These are phyloP conservation scores for Punctoribates punctum DNA, from an alignment of 2,888 invertebrate species.

Conservation along the genomic window DNA sequence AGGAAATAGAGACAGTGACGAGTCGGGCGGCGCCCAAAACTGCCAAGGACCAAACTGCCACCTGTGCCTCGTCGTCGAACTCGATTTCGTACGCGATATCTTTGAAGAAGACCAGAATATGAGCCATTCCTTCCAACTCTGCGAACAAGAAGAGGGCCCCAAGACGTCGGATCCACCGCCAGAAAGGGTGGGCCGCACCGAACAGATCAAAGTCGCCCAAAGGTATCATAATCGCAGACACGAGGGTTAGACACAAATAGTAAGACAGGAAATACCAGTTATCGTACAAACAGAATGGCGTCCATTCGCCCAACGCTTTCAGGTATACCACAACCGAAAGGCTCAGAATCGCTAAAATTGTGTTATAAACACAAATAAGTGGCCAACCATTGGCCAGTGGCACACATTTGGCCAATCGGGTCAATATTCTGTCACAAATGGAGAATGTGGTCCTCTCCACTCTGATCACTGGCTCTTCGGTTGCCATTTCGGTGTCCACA, in stretches of 20 bases:
- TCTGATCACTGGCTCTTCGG: neutral
- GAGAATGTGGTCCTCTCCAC: neutral
- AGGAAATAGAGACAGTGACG: neutral
- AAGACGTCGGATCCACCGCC: neutral
- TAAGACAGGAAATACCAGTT: conserved; percentile 9
- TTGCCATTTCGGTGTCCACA: neutral
- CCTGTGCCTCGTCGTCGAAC: conserved; percentile 15
- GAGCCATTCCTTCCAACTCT: neutral
- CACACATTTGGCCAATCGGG: neutral
- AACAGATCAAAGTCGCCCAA: neutral
- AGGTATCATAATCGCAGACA: neutral
- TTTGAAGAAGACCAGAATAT: neutral
- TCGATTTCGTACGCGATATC: neutral
- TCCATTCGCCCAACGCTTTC: conserved; percentile 24
- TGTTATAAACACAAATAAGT: neutral
- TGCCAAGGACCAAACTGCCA: neutral
- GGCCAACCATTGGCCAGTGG: neutral
- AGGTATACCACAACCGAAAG: neutral
- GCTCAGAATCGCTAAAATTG: neutral
- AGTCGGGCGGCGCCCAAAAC: neutral
- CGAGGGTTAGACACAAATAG: conserved; percentile 1
- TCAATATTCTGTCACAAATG: neutral
- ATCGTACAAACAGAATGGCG: conserved; percentile 40
- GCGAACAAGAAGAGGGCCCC: neutral
- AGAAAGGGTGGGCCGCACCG: neutral